phyloP scores from a whole-genome alignment of 2,888 invertebrate species.

The Philhelius pedissequus region DNA sequence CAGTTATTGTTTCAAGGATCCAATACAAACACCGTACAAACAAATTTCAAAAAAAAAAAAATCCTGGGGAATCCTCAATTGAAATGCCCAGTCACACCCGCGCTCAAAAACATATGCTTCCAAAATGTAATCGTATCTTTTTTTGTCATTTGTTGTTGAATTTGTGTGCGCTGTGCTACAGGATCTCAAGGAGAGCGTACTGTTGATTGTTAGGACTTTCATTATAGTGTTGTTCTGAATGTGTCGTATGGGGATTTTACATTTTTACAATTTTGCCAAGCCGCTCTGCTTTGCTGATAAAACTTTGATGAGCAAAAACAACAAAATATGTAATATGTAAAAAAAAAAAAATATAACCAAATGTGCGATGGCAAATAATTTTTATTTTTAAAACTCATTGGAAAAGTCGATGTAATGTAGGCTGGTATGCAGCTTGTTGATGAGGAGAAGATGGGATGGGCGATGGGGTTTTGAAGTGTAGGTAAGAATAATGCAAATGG shows the following conservation, averaged over 20 bases:
- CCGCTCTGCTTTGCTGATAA: conserved; percentile 45
- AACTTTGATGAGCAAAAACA: conserved; percentile 56
- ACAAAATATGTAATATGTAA: neutral
- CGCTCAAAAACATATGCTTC: conserved; percentile 27
- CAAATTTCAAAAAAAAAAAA: neutral
- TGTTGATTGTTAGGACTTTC: conserved; percentile 24
- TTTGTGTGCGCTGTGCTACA: conserved; percentile 14
- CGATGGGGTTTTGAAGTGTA: neutral
- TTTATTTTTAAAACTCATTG: conserved; percentile 25
- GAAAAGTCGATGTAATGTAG: neutral
- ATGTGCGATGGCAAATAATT: conserved; percentile 25
- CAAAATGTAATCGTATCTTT: conserved; percentile 52
- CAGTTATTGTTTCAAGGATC: neutral
- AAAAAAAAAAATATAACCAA: conserved; percentile 19
- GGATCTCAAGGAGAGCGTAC: conserved; percentile 35
- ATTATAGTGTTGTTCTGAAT: conserved; percentile 10
- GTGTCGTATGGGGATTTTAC: conserved; percentile 9
- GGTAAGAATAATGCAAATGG: conserved; percentile 49
- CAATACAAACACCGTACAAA: neutral
- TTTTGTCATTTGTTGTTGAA: conserved; percentile 2
- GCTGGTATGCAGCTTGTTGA: conserved; percentile 38
- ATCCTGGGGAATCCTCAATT: neutral
- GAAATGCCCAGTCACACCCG: conserved; percentile 1
- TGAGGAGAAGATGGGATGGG: neutral
- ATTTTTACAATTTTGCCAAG: conserved; percentile 3